Evolutionary conservation across 2,888 invertebrate species (phyloP), one percentile per base, ranked within the genome.

Genomic region (Gnatocerus cornutus): DNA sequence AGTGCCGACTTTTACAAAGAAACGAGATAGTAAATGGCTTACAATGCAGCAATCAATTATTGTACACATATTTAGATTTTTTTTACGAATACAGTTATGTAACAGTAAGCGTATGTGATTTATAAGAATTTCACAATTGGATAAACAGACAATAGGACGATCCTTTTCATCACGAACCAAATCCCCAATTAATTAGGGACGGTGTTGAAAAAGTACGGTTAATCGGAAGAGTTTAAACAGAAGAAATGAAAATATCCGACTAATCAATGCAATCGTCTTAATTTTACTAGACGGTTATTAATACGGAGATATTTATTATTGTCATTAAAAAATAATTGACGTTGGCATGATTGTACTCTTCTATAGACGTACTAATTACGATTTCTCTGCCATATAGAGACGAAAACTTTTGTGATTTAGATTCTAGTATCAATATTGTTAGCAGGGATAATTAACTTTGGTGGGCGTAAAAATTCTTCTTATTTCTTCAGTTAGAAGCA

Each of bases 11-110:
- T 71, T 71, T 71, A 71, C 71, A 71, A 71, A 71, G 67, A 59
- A 71, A 71, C 71, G 67, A 71, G 71, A 66, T 62, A 67, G 71
- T 71, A 66, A 71, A 67, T 46, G 67, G 63, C 53, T 67, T 53
- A 67, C 71, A 71, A 71, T 71, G 63, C 71, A 56, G 71, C 71
- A 71, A 71, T 71, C 71, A 71, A 71, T 71, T 71, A 71, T 71
- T 71, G 50, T 62, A 62, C 70, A 71, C 67, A 66, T 70, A 70
- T 66, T 70, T 66, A 61, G 61, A 59, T 70, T 69, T 66, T 69
- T 58, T 66, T 61, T n/a, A 43, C 41, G 29, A 13, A n/a, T 41
- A 68, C 68, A 68, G 68, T 68, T 68, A 68, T 56, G 48, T 68
- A 68, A 68, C 68, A 68, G 68, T 68, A 45, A 61, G 52, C 53